A percentile compares a stretch with the other conserved stretches of the same genome.
These are phyloP conservation scores for Gymnocheta viridis DNA, from an alignment of 2,888 invertebrate species.

Conservation along the genomic window DNA sequence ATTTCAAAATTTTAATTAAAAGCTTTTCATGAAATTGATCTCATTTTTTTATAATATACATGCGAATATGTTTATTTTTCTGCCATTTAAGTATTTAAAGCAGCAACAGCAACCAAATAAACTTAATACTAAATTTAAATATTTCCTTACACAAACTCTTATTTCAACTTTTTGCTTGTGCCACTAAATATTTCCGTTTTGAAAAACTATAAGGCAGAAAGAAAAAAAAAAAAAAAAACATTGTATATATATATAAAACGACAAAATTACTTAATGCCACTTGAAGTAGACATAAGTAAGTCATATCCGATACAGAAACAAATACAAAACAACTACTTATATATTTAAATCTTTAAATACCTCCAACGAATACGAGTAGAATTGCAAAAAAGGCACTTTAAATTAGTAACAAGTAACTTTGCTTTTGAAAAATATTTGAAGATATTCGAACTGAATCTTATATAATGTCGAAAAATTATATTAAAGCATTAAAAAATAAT, in stretches of 20 bases:
- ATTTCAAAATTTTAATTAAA: background rate
- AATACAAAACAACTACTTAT: background rate
- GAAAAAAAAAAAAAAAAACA: no score
- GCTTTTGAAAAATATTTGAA: constrained; percentile 24
- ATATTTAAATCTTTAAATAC: background rate
- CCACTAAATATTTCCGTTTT: constrained; percentile 67
- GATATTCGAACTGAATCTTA: constrained; percentile 25
- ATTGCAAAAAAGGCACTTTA: constrained; percentile 17
- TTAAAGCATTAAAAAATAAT: background rate
- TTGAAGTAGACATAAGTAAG: constrained; percentile 55
- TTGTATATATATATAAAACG: constrained; percentile 43
- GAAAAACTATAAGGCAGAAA: constrained; percentile 39
- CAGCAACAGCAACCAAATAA: background rate
- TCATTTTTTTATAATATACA: background rate
- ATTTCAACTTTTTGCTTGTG: background rate
- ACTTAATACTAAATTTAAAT: constrained; percentile 48
- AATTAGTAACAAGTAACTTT: constrained; percentile 41
- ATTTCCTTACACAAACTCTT: constrained; percentile 43
- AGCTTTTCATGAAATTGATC: background rate
- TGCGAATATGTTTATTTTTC: background rate
- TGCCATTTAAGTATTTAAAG: constrained; percentile 6
- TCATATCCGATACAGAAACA: constrained; percentile 63
- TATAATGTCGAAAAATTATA: constrained; percentile 13
- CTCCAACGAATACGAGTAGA: constrained; percentile 1
- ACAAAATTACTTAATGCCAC: constrained; percentile 64